Evolutionary conservation across 2,888 invertebrate genomes (phyloP).

Genomic region (Stratiomys singularior): DNA sequence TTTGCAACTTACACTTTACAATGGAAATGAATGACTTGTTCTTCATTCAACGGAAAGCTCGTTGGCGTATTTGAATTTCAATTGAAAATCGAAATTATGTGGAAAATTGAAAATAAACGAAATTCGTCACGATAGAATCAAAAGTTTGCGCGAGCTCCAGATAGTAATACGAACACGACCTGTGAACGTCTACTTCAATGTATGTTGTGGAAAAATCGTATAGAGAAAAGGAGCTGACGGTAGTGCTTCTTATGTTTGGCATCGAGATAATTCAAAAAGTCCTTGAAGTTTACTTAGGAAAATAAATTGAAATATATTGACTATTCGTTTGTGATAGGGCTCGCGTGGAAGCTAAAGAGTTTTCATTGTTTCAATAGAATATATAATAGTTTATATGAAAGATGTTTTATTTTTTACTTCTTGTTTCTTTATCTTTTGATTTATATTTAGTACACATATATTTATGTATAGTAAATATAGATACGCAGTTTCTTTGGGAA

Average conservation of each 20-base stretch:
- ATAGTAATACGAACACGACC: background rate
- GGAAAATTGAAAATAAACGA: slow-evolving; percentile 52
- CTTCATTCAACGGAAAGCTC: background rate
- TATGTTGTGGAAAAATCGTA: background rate
- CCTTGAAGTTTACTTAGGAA: slow-evolving; percentile 41
- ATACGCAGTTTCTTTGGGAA: too few species aligned
- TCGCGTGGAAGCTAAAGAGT: background rate
- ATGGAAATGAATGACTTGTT: background rate
- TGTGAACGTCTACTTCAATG: background rate
- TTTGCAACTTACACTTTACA: background rate
- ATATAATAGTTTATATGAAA: background rate
- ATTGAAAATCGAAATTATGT: slow-evolving; percentile 58
- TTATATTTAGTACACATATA: too few species aligned
- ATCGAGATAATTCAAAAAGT: slow-evolving; percentile 28
- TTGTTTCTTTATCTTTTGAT: too few species aligned
- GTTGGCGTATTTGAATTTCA: slow-evolving; percentile 48
- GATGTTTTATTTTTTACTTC: too few species aligned
- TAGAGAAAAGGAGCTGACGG: background rate
- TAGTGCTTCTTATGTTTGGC: background rate
- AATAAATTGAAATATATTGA: slow-evolving; percentile 46
- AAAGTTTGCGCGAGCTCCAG: slow-evolving; percentile 30
- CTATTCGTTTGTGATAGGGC: background rate
- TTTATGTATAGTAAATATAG: too few species aligned
- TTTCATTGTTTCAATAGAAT: background rate
- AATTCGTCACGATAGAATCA: slow-evolving; percentile 45